A percentile compares a stretch with the other conserved stretches of the same genome.
Evolutionary conservation across 1,140 invertebrate genomes (phyloP).

Genomic region (Sycophila sp.): DNA sequence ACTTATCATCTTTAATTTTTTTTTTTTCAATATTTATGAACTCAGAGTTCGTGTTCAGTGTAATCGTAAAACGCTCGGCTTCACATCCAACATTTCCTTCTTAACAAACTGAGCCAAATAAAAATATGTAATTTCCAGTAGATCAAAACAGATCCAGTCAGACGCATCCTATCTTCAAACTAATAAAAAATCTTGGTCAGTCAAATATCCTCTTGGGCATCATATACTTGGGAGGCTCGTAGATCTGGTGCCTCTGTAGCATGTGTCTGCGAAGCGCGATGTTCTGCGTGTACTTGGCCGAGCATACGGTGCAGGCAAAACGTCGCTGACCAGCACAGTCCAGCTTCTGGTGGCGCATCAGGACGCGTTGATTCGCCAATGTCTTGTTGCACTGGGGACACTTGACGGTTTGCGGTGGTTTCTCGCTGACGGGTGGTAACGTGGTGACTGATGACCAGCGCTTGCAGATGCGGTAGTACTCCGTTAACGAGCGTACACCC

Average conservation of each 20-base stretch:
- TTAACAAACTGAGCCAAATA: too few relatives aligned
- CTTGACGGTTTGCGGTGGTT: neutral
- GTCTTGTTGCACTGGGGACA: slow-evolving; percentile 40
- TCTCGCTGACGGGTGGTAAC: neutral
- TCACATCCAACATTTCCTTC: too few relatives aligned
- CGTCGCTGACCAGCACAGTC: slow-evolving; percentile 50
- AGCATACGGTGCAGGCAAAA: slow-evolving; percentile 50
- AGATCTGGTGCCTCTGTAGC: slow-evolving; percentile 48
- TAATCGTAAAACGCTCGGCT: too few relatives aligned
- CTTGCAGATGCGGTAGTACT: slow-evolving; percentile 24
- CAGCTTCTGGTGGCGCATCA: slow-evolving; percentile 43
- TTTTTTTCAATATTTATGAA: too few relatives aligned
- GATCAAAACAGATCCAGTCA: neutral
- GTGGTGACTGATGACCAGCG: neutral
- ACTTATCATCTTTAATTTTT: too few relatives aligned
- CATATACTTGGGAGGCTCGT: slow-evolving; percentile 49
- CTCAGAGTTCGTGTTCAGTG: too few relatives aligned
- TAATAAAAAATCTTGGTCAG: neutral
- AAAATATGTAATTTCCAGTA: too few relatives aligned
- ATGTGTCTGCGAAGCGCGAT: slow-evolving; percentile 49
- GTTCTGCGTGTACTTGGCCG: slow-evolving; percentile 50
- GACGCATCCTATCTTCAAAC: neutral
- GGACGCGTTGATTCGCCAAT: slow-evolving; percentile 37
- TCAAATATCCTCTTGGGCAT: slow-evolving; percentile 15
- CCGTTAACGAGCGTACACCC: neutral